Conservation (phyloP, 2,113 vertebrate genomes). For the Corydoras maculifer region DNA sequence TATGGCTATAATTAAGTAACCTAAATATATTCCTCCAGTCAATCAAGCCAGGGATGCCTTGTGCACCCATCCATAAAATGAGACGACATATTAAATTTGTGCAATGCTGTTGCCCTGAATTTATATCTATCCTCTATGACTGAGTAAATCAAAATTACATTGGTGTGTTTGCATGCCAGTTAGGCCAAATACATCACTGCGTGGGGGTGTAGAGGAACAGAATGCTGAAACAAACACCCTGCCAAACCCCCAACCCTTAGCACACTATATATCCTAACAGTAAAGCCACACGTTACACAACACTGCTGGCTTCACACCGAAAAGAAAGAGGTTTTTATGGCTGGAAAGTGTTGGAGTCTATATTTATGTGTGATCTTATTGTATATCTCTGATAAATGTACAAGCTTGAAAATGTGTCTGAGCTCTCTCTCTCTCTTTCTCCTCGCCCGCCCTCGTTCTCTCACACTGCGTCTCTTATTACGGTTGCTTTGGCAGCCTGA, state of each 20-base stretch:
- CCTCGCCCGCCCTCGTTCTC: too few relatives aligned
- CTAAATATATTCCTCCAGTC: slow-evolving; percentile 41
- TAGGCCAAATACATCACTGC: slow-evolving; percentile 16
- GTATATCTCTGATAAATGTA: slow-evolving; percentile 6
- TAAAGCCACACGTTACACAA: slow-evolving; percentile 8
- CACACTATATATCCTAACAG: not conserved
- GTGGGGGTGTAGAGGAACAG: slow-evolving; percentile 12
- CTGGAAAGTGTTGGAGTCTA: slow-evolving; percentile 4
- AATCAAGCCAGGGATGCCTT: slow-evolving; percentile 20
- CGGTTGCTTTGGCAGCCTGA: slow-evolving; percentile 67
- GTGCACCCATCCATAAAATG: slow-evolving; percentile 27
- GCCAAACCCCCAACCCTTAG: slow-evolving; percentile 13
- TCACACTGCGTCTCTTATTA: slow-evolving; percentile 28
- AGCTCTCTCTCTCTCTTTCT: too few relatives aligned
- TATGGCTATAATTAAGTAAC: slow-evolving; percentile 46
- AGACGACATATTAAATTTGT: slow-evolving; percentile 32
- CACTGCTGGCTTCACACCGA: slow-evolving; percentile 11
- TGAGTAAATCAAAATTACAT: slow-evolving; percentile 27
- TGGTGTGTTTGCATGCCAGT: not conserved
- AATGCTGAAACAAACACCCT: slow-evolving; percentile 23
- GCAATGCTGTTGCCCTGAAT: slow-evolving; percentile 30
- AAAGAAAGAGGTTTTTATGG: slow-evolving; percentile 14
- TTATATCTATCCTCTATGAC: slow-evolving; percentile 17
- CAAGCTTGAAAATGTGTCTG: too few relatives aligned
- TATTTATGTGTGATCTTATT: slow-evolving; percentile 22